Percentiles rank a stretch among this genome's conserved stretches.
phyloP scores from a whole-genome alignment of 2,888 invertebrate genomes.

The Camponotus fellah region DNA sequence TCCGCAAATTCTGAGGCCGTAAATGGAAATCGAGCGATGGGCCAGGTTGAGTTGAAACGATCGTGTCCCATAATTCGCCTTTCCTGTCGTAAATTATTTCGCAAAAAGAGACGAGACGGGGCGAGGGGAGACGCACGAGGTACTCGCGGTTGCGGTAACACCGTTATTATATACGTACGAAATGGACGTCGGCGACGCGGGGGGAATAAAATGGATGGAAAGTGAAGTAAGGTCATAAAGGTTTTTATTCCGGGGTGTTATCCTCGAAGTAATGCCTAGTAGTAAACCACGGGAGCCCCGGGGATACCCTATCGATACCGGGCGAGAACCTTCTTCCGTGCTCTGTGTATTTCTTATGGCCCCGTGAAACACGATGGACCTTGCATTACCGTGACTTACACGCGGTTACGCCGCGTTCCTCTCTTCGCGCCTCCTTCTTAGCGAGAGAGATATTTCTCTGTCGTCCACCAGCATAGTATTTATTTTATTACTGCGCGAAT shows the following conservation, averaged over 20 bases:
- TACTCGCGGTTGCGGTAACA: slow-evolving; percentile 52
- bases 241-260: slow-evolving; percentile 83
- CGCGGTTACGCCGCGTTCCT: slow-evolving; percentile 45
- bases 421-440: slow-evolving; percentile 53
- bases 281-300: slow-evolving; percentile 78
- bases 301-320: slow-evolving; percentile 75
- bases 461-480: slow-evolving; percentile 16
- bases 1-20: neutral
- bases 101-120: slow-evolving; percentile 34
- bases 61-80: slow-evolving; percentile 44
- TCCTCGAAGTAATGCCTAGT: slow-evolving; percentile 80
- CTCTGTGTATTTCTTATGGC: slow-evolving; percentile 60
- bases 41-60: slow-evolving; percentile 31
- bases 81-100: slow-evolving; percentile 51
- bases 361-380: slow-evolving; percentile 60
- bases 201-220: slow-evolving; percentile 73
- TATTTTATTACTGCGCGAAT: slow-evolving; percentile 5
- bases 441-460: slow-evolving; percentile 38
- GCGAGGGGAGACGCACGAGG: neutral
- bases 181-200: slow-evolving; percentile 51
- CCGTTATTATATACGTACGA: slow-evolving; percentile 55
- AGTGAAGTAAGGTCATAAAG: slow-evolving; percentile 82
- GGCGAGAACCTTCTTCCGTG: slow-evolving; percentile 63
- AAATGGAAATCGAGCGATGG: slow-evolving; percentile 35
- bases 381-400: slow-evolving; percentile 75